Percentiles rank a stretch among this genome's conserved stretches.
Evolutionary conservation across 2,888 invertebrate genomes (phyloP).

Genomic region (Pollenia amentaria): DNA sequence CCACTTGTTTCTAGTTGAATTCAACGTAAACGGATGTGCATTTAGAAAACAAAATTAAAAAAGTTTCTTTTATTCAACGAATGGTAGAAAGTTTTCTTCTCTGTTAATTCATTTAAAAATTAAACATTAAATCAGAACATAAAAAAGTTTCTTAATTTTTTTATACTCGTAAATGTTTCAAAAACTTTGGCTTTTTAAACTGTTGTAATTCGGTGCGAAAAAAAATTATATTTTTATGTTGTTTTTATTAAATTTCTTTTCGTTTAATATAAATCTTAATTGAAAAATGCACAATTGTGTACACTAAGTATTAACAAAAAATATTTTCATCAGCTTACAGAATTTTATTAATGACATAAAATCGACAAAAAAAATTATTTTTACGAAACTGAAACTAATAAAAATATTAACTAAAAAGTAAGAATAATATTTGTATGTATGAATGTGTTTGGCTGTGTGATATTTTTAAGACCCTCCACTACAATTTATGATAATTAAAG

Average conservation of each 20-base stretch:
- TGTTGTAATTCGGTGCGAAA: conserved; percentile 7
- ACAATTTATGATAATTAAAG: no score
- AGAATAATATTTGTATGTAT: no score
- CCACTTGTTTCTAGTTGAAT: no score
- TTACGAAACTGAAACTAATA: no score
- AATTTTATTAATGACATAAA: no score
- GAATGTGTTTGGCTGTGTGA: no score
- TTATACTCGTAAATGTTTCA: not conserved
- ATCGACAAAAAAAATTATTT: no score
- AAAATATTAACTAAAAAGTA: no score
- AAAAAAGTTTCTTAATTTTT: conserved; percentile 10
- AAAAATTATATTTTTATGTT: not conserved
- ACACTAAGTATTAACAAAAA: no score
- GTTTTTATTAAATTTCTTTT: not conserved
- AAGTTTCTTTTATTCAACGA: not conserved
- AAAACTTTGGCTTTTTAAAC: conserved; percentile 2
- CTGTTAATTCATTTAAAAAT: not conserved
- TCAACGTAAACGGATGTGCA: not conserved
- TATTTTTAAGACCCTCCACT: no score
- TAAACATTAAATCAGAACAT: conserved; percentile 16
- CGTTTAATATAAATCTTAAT: not conserved
- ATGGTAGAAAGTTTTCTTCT: conserved; percentile 5
- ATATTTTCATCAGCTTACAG: no score
- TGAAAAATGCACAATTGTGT: not conserved
- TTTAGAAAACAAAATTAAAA: conserved; percentile 25